These are phyloP conservation scores for Melanargia galathea DNA, from an alignment of 2,888 invertebrate genomes.

Conservation along the genomic window DNA sequence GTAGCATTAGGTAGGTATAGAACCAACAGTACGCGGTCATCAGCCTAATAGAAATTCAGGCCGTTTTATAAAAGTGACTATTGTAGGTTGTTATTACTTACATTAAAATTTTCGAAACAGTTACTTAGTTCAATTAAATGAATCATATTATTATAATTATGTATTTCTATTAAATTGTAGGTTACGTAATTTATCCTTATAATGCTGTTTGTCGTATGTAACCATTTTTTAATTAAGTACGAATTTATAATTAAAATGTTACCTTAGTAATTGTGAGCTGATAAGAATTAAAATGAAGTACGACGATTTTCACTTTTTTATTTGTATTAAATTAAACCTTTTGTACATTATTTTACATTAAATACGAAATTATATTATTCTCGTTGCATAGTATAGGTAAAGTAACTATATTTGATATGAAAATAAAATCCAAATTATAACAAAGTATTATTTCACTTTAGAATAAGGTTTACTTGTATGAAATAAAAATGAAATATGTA, in stretches of 20 bases:
- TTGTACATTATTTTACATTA: conserved; percentile 8
- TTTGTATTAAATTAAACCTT: conserved; percentile 1
- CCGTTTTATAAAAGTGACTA: neutral
- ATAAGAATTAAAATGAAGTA: conserved; percentile 8
- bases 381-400: conserved; percentile 14
- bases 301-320: neutral
- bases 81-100: conserved; percentile 3
- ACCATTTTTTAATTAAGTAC: conserved; percentile 18
- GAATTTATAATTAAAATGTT: conserved; percentile 24
- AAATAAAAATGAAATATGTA: conserved; percentile 45
- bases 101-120: conserved; percentile 4
- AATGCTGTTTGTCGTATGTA: conserved; percentile 11
- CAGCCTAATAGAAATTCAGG: neutral
- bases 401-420: conserved; percentile 11
- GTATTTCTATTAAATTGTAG: conserved; percentile 28
- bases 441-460: conserved; percentile 5
- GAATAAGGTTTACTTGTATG: conserved; percentile 8
- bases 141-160: too few relatives aligned
- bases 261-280: conserved; percentile 10
- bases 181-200: conserved; percentile 20
- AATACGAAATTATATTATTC: neutral
- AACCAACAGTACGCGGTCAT: neutral
- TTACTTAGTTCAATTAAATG: too few relatives aligned
- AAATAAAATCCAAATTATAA: conserved; percentile 6
- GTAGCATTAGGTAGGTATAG: too few relatives aligned